Evolutionary conservation across 2,113 vertebrate species (phyloP).

Genomic region (Sturnus vulgaris): DNA sequence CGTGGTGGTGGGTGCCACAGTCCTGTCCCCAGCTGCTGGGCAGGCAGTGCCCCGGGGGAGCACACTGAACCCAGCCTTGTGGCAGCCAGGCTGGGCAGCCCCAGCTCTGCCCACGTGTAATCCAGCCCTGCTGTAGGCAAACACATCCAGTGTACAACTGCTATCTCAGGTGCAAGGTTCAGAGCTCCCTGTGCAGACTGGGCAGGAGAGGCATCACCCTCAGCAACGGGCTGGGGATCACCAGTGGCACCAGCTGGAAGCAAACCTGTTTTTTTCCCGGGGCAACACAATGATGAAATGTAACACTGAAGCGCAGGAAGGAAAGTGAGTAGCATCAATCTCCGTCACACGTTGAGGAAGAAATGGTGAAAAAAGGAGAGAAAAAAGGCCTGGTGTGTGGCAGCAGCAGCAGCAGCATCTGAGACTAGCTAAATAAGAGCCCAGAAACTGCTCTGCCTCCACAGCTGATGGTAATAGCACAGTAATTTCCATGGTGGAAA

Average conservation of each 20-base stretch:
- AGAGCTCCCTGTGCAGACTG: not conserved
- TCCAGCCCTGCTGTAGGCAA: not conserved
- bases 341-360: not conserved
- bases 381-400: not conserved
- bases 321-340: not conserved
- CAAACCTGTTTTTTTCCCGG: not conserved
- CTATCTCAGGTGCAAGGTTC: not conserved
- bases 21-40: not conserved
- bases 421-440: not conserved
- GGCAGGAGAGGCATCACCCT: not conserved
- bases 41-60: not conserved
- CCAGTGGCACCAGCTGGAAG: not conserved
- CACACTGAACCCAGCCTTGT: not conserved
- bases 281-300: not conserved
- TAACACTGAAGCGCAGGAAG: not conserved
- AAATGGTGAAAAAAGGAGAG: not conserved
- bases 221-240: not conserved
- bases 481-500: not conserved
- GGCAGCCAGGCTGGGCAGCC: not conserved
- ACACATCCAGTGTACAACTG: accelerated
- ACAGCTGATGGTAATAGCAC: not conserved
- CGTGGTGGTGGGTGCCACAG: accelerated
- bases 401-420: not conserved
- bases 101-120: accelerated
- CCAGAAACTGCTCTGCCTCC: not conserved